These are phyloP conservation scores for Tokudaia tokunoshimensis DNA, from an alignment of 2,797 vertebrate species.

Conservation along the genomic window DNA sequence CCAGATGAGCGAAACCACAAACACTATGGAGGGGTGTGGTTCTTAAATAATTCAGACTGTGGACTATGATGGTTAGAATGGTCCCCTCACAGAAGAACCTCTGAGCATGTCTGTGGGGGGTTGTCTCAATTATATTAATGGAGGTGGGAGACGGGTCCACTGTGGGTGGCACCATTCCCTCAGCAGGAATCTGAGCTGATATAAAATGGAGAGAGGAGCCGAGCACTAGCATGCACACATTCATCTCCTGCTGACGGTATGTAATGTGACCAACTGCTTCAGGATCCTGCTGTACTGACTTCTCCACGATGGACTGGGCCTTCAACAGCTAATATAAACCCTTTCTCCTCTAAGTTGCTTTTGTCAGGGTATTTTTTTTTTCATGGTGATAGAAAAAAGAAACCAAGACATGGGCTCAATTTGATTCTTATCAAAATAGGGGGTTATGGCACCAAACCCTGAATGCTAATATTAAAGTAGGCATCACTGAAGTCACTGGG, in stretches of 20 bases:
- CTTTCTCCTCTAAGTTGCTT: not conserved
- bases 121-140: not conserved
- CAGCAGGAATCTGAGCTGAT: not conserved
- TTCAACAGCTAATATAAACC: not conserved
- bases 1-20: not conserved
- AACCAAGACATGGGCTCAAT: not conserved
- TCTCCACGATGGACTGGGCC: not conserved
- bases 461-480: not conserved
- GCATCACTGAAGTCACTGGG: not conserved
- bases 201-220: not conserved
- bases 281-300: not conserved
- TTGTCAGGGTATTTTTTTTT: not conserved
- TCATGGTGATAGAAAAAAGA: not conserved
- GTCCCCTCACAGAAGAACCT: not conserved
- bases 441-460: not conserved
- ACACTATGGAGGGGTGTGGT: not conserved
- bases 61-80: not conserved
- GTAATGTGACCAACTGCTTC: not conserved
- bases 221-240: too few relatives aligned
- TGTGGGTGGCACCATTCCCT: not conserved
- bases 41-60: not conserved
- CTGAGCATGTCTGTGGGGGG: not conserved
- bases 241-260: not conserved
- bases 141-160: not conserved
- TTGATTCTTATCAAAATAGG: not conserved